Conservation (phyloP, 2,888 invertebrate species). For the Arenicola marina region DNA sequence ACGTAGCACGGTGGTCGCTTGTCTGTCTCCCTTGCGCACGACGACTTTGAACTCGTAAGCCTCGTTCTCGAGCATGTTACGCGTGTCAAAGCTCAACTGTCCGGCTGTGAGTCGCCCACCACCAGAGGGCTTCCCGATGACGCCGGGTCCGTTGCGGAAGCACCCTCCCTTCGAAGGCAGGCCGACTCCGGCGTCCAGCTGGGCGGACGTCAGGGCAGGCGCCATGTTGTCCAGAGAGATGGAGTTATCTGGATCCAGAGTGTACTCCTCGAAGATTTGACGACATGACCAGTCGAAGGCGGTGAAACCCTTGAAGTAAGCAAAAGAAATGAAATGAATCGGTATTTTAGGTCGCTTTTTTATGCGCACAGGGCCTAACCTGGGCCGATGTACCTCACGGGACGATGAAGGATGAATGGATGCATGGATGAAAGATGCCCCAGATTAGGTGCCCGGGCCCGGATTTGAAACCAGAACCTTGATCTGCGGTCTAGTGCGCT, state of each 20-base stretch:
- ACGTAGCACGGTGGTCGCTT: too few species aligned
- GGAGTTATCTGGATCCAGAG: not conserved
- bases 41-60: conserved; percentile 37
- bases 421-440: too few species aligned
- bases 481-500: too few species aligned
- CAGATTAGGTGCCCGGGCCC: too few species aligned
- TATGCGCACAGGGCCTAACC: not conserved
- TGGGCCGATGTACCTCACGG: too few species aligned
- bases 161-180: conserved; percentile 32
- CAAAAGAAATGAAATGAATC: too few species aligned
- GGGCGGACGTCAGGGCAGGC: not conserved
- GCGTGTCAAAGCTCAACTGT: conserved; percentile 35
- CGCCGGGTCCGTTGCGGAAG: conserved; percentile 36
- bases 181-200: not conserved
- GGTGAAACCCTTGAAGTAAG: conserved; percentile 19
- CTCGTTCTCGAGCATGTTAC: conserved; percentile 35
- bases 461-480: too few species aligned
- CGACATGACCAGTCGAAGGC: conserved; percentile 27
- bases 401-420: too few species aligned
- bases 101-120: not conserved
- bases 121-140: conserved; percentile 18
- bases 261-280: conserved; percentile 18
- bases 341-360: too few species aligned
- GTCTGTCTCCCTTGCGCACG: conserved; percentile 37
- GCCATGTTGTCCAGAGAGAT: not conserved